Evolutionary conservation across 1,140 invertebrate species (phyloP).

Genomic region (Xylocopa sonorina): DNA sequence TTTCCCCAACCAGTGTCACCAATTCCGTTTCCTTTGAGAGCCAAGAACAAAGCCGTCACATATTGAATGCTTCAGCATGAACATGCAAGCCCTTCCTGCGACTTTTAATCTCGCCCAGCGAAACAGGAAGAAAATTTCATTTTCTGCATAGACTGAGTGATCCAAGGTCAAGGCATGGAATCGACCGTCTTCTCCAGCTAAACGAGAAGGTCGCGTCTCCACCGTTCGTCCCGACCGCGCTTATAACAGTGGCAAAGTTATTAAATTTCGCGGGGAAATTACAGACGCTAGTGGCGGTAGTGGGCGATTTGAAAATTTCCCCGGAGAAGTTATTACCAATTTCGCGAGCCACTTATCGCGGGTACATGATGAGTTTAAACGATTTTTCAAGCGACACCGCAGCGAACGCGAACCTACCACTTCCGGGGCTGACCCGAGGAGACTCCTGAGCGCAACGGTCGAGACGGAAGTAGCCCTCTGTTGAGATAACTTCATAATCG

Average conservation of each 20-base stretch:
- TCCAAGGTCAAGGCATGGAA: conserved; percentile 5
- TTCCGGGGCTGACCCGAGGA: background rate
- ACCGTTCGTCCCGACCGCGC: background rate
- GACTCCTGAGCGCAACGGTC: background rate
- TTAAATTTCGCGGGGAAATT: conserved; percentile 27
- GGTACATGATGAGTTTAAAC: background rate
- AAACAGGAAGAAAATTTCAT: conserved; percentile 1
- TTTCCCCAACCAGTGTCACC: background rate
- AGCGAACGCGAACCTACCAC: background rate
- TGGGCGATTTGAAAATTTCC: conserved; percentile 14
- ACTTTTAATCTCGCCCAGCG: background rate
- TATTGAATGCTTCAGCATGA: background rate
- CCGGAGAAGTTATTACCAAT: conserved; percentile 24
- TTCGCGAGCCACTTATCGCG: conserved; percentile 1
- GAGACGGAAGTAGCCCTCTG: background rate
- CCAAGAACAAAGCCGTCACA: background rate
- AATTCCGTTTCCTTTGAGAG: background rate
- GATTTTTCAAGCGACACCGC: conserved; percentile 20
- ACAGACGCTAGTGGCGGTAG: background rate
- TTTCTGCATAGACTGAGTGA: background rate
- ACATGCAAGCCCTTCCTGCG: background rate
- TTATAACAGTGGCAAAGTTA: conserved; percentile 16
- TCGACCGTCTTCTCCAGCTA: background rate
- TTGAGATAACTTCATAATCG: conserved; percentile 5
- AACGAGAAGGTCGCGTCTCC: conserved; percentile 6